phyloP scores from a whole-genome alignment of 2,113 vertebrate species.

The Excalfactoria chinensis region DNA sequence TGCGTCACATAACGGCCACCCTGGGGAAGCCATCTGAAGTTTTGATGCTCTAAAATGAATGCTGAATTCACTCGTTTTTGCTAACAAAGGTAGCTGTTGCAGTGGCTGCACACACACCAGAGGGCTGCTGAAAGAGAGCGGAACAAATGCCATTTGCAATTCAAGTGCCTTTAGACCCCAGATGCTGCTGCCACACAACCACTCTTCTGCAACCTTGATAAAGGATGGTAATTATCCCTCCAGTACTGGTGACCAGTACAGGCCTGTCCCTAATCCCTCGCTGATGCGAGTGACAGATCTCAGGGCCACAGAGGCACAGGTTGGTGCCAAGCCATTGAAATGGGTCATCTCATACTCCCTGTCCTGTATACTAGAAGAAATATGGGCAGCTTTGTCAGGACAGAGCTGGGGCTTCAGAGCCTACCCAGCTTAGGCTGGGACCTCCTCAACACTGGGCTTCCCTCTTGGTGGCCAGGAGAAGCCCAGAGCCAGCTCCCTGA shows the following conservation, averaged over 20 bases:
- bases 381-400: neutral
- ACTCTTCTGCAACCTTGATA: neutral
- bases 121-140: conserved; percentile 23
- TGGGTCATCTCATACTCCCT: neutral
- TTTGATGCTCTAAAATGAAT: conserved; percentile 44
- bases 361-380: neutral
- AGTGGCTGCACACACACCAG: neutral
- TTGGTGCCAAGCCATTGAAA: neutral
- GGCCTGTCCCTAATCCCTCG: neutral
- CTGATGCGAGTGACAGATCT: neutral
- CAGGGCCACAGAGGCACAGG: neutral
- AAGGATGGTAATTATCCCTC: neutral
- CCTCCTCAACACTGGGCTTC: neutral
- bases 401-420: neutral
- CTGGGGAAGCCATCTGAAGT: conserved; percentile 28
- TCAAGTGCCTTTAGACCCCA: conserved; percentile 39
- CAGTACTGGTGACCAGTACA: fast-evolving
- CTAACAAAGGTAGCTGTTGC: conserved; percentile 20
- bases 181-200: neutral
- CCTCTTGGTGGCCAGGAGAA: neutral
- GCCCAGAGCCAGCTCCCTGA: neutral
- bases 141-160: conserved; percentile 55
- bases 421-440: neutral
- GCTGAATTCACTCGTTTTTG: conserved; percentile 20
- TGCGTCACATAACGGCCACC: conserved; percentile 40